Base-by-base conservation (phyloP, 2,113 vertebrate species). In the Pitta sordida region DNA sequence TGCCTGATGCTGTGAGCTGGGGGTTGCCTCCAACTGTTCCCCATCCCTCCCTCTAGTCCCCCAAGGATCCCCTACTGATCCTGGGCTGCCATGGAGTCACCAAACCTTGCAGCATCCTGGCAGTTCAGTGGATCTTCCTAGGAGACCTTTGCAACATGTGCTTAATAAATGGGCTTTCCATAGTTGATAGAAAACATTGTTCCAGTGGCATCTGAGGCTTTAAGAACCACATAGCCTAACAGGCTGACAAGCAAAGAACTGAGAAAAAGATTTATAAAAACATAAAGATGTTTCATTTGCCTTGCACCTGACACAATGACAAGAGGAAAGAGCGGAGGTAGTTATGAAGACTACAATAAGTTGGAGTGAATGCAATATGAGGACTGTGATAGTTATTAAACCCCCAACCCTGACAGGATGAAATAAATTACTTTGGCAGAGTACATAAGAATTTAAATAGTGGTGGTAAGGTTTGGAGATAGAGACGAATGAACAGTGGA, bases 331-430 rank as follows among this genome's bases (percentile, higher is more conserved):
- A 8, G 17, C 12, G 80, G 70, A 56, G 18, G 11, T 43, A 43
- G 22, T 36, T 68, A 15, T 15, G 26, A 88, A 48, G 13, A 11
- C 7, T 30, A 9, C 7, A 62, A 56, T 7, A 67, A 69, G 21
- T 13, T 60, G 21, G 18, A 82, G 10, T 49, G 18, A 69, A 58
- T 9, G 18, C 11, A 13, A 48, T 2, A 0, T 36, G 41, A 73
- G 9, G 8, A 32, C 21, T 82, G 22, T 58, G 58, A 46, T 36
- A 90, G 49, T 24, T 4, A 26, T 49, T 16, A 46, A 65, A 16
- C 2, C 7, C 13, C 3, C 2, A 2, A 7, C 3, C 3, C 7
- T 0, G 0, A n/a, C 4, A 37, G 7, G 51, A 53, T 37, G 63
- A 74, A 79, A 65, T 13, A 77, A 65, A 70, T 67, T 52, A 29